Base-by-base conservation (phyloP, 1,140 invertebrate genomes). In the Drosophila trapezifrons region DNA sequence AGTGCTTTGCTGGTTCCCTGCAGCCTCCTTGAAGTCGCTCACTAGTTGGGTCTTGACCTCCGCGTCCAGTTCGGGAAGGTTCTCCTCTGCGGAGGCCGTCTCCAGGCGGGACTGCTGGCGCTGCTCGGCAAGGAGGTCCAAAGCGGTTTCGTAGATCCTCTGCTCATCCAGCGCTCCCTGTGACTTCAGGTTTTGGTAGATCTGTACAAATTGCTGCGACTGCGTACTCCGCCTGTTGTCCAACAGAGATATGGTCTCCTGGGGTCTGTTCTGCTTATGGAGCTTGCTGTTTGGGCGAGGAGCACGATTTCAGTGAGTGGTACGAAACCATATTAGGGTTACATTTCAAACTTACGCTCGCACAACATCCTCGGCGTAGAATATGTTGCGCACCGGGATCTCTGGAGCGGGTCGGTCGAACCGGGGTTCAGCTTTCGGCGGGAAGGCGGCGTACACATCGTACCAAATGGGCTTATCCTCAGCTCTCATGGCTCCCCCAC, bases 401-500 rank as follows among this genome's bases (percentile, higher is more conserved):
- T 94, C 92, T 1, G 94, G 93, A 35, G 93, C 92, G 27, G 94
- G 93, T 80, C 96, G 93, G 47, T 95, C 94, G 92, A 93, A 97
- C 40, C 92, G 92, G 9, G 97, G 98, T 83, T 97, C 95, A 43
- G 94, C 91, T 74, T 95, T 95, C 4, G 98, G 98, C 8, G 97
- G 97, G 93, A 97, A 98, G 12, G 95, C 94, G 92, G 95, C 94
- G 87, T 98, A 98, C 17, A 98, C 92, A 92, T 97, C 96, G 91
- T 96, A 97, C 97, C 98, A 98, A n/a, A 98, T 46, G 4, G 98
- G 97, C 71, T 95, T 93, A 76, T 98, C 96, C 80, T 96, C 94
- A 25, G 94, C 92, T 87, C 94, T 95, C 84, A 98, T 93, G 6
- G 95, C 97, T 46, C 95, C 95, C 20, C 95, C 94, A 71, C 94